These are phyloP conservation scores for Hiodon tergisus DNA, from an alignment of 2,113 vertebrate species.

Conservation along the genomic window DNA sequence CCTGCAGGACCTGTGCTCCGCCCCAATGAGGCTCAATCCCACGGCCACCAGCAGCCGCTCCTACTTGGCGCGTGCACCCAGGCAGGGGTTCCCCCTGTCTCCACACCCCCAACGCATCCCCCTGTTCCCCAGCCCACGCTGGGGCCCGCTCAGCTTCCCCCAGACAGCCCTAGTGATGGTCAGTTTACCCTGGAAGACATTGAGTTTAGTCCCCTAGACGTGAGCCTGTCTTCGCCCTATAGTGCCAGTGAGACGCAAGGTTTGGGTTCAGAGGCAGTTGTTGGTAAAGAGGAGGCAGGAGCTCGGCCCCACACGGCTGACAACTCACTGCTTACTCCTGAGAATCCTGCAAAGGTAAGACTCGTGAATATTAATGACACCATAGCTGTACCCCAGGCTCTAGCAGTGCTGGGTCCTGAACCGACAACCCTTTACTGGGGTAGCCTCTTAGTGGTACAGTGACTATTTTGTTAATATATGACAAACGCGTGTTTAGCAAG, in stretches of 20 bases:
- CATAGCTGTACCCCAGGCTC: neutral
- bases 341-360: conserved; percentile 41
- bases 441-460: too few species aligned
- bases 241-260: conserved; percentile 37
- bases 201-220: conserved; percentile 38
- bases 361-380: neutral
- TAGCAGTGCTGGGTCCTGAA: too few species aligned
- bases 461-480: neutral
- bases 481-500: neutral
- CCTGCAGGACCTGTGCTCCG: conserved; percentile 12
- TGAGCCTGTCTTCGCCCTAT: conserved; percentile 25
- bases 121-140: neutral
- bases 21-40: conserved; percentile 3
- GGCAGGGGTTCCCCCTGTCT: neutral
- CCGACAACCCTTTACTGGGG: too few species aligned
- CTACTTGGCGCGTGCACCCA: neutral
- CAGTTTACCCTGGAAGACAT: conserved; percentile 37
- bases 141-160: neutral
- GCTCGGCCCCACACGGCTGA: conserved; percentile 34
- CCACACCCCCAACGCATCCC: conserved; percentile 7
- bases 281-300: conserved; percentile 47
- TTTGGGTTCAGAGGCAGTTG: conserved; percentile 32
- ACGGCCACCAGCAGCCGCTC: conserved; percentile 29
- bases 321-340: conserved; percentile 19
- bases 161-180: conserved; percentile 23